These are phyloP conservation scores for Archegozetes longisetosus DNA, from an alignment of 1,140 invertebrate genomes.

Conservation along the genomic window DNA sequence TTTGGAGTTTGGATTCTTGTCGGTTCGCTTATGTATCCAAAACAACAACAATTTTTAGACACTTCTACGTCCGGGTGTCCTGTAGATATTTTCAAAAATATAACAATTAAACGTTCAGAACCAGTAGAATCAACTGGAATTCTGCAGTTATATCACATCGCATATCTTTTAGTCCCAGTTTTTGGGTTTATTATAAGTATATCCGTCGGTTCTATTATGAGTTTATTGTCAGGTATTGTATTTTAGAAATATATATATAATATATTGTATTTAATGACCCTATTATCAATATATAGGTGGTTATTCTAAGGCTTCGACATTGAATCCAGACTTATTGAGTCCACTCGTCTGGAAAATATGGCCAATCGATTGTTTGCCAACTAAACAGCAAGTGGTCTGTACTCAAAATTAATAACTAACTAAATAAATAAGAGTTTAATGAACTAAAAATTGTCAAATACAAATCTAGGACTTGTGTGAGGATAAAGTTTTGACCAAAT, in stretches of 20 bases:
- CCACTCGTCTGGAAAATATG: neutral
- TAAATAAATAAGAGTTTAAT: no score
- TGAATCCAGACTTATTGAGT: neutral
- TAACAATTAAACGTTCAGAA: neutral
- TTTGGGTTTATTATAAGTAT: constrained; percentile 16
- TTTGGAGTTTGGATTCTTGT: constrained; percentile 11
- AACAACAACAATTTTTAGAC: neutral
- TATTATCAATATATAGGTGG: neutral
- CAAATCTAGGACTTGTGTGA: no score
- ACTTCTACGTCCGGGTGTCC: constrained; percentile 13
- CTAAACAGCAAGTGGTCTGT: neutral
- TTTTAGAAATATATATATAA: neutral
- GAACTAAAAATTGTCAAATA: no score
- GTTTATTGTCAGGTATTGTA: constrained; percentile 11
- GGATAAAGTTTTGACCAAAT: no score
- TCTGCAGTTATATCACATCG: constrained; percentile 13
- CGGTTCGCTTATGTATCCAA: constrained; percentile 15
- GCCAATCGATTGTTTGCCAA: neutral
- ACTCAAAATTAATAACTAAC: no score
- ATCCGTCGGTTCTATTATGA: constrained; percentile 5
- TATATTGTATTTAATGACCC: neutral
- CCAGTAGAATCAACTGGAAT: constrained; percentile 3
- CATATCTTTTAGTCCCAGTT: constrained; percentile 17
- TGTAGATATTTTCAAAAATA: neutral
- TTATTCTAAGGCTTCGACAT: neutral